Evolutionary conservation across 2,113 vertebrate species (phyloP).

Genomic region (Numida meleagris): DNA sequence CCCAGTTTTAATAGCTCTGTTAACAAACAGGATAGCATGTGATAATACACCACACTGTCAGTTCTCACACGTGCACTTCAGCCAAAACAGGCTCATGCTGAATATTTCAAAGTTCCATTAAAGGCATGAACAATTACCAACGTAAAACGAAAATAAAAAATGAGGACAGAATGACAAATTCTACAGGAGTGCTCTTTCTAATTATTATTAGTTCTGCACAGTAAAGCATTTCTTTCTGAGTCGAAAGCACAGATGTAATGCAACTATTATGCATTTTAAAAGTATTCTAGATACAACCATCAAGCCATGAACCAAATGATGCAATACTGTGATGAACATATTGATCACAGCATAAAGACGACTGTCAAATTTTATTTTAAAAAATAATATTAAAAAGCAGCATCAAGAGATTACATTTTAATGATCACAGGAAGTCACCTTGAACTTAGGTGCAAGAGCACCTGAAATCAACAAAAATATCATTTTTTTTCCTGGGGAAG

Average conservation of each 20-base stretch:
- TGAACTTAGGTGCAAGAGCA: not conserved
- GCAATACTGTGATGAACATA: not conserved
- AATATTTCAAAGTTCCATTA: not conserved
- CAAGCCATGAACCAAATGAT: not conserved
- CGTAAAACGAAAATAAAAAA: not conserved
- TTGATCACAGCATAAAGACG: fast-evolving
- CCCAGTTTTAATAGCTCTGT: not conserved
- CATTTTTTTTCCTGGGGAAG: not conserved
- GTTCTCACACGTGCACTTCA: not conserved
- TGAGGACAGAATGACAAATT: not conserved
- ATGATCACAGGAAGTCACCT: not conserved
- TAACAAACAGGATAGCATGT: not conserved
- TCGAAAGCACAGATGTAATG: not conserved
- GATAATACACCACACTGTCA: not conserved
- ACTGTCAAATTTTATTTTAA: not conserved
- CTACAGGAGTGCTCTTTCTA: not conserved
- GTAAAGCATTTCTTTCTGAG: not conserved
- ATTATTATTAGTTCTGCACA: not conserved
- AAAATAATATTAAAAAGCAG: not conserved
- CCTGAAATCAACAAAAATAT: not conserved
- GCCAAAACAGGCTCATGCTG: not conserved
- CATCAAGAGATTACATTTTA: not conserved
- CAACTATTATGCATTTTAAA: not conserved
- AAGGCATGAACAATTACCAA: not conserved
- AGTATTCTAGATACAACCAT: not conserved